These are phyloP conservation scores for Sebastolobus altivelis DNA, from an alignment of 2,797 vertebrate species.

Conservation along the genomic window DNA sequence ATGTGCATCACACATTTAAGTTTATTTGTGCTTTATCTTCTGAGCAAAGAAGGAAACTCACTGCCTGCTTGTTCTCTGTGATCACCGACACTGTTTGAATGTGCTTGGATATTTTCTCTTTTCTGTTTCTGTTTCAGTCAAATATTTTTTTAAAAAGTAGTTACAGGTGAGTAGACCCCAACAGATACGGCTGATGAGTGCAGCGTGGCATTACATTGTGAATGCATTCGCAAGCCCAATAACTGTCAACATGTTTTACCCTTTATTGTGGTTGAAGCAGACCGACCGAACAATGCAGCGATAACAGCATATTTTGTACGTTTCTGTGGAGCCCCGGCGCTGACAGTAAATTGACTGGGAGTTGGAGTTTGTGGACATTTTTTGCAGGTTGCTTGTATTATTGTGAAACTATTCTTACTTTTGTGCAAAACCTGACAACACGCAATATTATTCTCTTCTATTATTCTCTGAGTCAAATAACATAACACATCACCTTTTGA, in stretches of 20 bases:
- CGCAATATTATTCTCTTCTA: neutral
- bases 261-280: neutral
- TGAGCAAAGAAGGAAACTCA: neutral
- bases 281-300: neutral
- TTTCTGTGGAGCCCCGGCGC: neutral
- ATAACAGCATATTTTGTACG: slow-evolving; percentile 2
- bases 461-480: neutral
- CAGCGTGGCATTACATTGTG: neutral
- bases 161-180: neutral
- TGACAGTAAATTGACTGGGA: neutral
- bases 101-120: neutral
- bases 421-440: neutral
- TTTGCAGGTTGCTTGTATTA: neutral
- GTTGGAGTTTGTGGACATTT: neutral
- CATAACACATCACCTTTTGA: neutral
- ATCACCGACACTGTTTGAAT: neutral
- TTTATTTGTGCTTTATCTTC: neutral
- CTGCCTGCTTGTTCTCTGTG: neutral
- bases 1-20: neutral
- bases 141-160: neutral
- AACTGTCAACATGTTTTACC: slow-evolving; percentile 20
- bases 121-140: neutral
- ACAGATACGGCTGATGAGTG: neutral
- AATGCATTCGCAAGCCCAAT: neutral
- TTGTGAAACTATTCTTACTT: neutral